Evolutionary conservation across 2,797 vertebrate species (phyloP).

Genomic region (Thripadectes ignobilis): DNA sequence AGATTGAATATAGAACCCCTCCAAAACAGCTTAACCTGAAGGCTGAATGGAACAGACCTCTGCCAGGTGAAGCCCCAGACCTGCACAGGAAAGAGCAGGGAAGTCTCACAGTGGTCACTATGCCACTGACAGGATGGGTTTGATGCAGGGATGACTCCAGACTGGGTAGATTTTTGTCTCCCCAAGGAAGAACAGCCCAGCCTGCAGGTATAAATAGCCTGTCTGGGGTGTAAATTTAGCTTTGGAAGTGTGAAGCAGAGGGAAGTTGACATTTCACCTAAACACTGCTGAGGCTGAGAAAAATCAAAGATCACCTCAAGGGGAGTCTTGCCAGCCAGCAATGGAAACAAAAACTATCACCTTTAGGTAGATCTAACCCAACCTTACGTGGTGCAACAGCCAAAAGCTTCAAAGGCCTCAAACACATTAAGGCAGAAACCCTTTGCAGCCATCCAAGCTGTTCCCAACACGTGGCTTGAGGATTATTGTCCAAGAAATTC

Average conservation of each 20-base stretch:
- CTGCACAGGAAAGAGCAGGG: neutral
- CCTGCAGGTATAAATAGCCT: neutral
- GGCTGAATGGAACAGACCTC: neutral
- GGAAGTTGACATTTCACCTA: neutral
- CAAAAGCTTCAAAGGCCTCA: neutral
- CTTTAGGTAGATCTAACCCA: neutral
- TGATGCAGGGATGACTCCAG: neutral
- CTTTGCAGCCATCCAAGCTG: neutral
- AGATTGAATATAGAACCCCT: neutral
- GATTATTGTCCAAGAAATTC: neutral
- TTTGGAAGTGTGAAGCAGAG: neutral
- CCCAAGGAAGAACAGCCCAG: neutral
- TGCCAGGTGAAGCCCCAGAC: neutral
- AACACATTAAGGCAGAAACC: neutral
- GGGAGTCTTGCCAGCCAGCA: neutral
- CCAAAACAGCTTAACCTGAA: neutral
- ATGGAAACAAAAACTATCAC: neutral
- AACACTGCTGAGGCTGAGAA: neutral
- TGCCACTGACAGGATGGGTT: neutral
- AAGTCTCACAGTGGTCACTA: neutral
- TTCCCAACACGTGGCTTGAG: neutral
- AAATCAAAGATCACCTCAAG: neutral
- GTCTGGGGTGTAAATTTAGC: neutral
- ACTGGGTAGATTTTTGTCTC: neutral
- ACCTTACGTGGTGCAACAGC: neutral